Conservation (phyloP, 1,140 invertebrate species). For the Sarcophaga bullata region DNA sequence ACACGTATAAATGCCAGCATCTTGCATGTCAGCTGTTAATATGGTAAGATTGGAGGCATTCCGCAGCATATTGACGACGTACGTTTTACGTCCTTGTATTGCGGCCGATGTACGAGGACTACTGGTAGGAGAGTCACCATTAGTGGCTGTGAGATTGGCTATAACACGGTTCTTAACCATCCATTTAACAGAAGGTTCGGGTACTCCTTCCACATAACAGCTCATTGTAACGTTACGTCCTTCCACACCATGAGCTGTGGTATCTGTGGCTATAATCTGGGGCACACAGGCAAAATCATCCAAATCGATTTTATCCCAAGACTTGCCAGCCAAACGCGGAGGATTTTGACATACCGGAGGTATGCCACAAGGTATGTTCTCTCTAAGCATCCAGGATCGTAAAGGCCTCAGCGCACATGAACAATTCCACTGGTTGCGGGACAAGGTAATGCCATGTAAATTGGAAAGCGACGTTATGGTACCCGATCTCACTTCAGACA, state of each 20-base stretch:
- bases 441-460: constrained; percentile 78
- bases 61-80: constrained; percentile 67
- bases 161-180: constrained; percentile 63
- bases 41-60: constrained; percentile 77
- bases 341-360: constrained; percentile 77
- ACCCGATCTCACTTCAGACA: constrained; percentile 73
- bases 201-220: constrained; percentile 76
- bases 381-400: constrained; percentile 79
- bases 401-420: constrained; percentile 79
- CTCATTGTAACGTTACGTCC: constrained; percentile 79
- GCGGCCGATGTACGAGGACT: constrained; percentile 57
- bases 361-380: constrained; percentile 78
- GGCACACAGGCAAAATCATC: constrained; percentile 85
- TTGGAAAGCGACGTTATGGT: constrained; percentile 75
- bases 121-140: constrained; percentile 48
- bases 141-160: constrained; percentile 58
- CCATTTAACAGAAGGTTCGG: constrained; percentile 74
- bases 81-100: constrained; percentile 67
- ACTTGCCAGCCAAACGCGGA: constrained; percentile 69
- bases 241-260: constrained; percentile 71
- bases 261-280: constrained; percentile 69
- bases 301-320: constrained; percentile 79
- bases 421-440: constrained; percentile 85
- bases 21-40: constrained; percentile 74
- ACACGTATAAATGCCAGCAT: constrained; percentile 79